Base-by-base conservation (phyloP, 2,888 invertebrate species). In the Drosophila prolongata region DNA sequence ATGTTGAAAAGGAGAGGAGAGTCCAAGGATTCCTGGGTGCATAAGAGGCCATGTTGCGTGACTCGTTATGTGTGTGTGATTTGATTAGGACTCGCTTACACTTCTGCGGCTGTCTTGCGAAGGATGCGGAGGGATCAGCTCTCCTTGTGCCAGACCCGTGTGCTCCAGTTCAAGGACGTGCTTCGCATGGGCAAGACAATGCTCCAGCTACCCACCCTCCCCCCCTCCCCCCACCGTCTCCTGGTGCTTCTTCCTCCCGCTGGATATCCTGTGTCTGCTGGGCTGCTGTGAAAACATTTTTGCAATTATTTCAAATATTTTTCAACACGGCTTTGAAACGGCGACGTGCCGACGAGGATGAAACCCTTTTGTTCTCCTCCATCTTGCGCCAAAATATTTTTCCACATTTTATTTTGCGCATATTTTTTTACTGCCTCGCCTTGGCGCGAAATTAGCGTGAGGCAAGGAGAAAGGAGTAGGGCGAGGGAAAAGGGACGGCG, bases 281-380 rank as follows among this genome's bases (percentile, higher is more conserved):
- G 56, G 52, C 37, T 59, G 57, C 37, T 54, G 66, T 53, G 49
- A 40, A 68, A 80, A 73, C 79, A 82, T 82, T 88, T 84, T 86
- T 80, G 80, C 89, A 84, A 84, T 84, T 84, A 84, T 84, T 84
- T 88, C 78, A 84, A 86, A 88, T 88, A 84, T 84, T 84, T 84
- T 84, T 84, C 83, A 84, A 86, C 83, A 76, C 89, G 87, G 83
- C 83, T 82, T 86, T 81, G 88, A 73, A 81, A 81, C 52, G 70
- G 77, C 79, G 79, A 82, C 82, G 82, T 82, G 82, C 88, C 82
- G 86, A 77, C 77, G 64, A 70, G 37, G 37, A 10, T 37, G 37
- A 69, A 74, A 71, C 76, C 84, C 73, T 80, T 84, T 84, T 78
- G 62, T 57, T 73, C 67, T 60, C 64, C 35, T 11, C 24, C 65